These are phyloP conservation scores for Calyptomena viridis DNA, from an alignment of 2,113 vertebrate species.

Conservation along the genomic window DNA sequence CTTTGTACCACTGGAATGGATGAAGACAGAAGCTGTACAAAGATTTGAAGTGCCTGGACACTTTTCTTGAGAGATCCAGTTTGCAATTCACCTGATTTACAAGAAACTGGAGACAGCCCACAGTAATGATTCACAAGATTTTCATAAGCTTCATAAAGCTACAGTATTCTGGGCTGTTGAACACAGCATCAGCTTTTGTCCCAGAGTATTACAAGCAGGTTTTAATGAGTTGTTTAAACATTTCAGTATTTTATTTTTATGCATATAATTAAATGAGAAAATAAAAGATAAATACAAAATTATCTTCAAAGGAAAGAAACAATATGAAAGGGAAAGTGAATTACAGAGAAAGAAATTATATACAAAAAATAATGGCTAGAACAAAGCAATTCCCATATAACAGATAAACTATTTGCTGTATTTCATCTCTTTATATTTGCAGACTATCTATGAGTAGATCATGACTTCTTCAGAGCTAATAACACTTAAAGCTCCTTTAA, in stretches of 20 bases:
- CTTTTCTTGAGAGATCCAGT: background rate
- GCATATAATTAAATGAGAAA: background rate
- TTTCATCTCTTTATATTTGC: background rate
- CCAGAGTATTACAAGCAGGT: background rate
- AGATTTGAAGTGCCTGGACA: background rate
- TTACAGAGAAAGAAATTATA: background rate
- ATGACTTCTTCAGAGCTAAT: constrained; percentile 7
- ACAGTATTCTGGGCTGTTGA: background rate
- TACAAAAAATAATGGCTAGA: constrained; percentile 1
- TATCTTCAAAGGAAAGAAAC: background rate
- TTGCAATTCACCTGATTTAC: background rate
- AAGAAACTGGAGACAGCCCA: background rate
- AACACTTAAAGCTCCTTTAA: background rate
- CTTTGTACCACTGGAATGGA: background rate
- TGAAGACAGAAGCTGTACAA: background rate
- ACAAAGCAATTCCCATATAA: background rate
- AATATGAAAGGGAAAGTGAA: background rate
- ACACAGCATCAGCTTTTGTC: background rate
- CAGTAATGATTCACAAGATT: background rate
- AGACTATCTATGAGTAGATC: background rate
- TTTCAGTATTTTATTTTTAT: background rate
- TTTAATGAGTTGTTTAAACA: constrained; percentile 4
- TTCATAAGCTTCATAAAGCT: background rate
- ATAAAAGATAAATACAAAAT: background rate
- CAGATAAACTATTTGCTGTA: background rate